Conservation (phyloP, 1,140 invertebrate species). For the Aphidius ervi region DNA sequence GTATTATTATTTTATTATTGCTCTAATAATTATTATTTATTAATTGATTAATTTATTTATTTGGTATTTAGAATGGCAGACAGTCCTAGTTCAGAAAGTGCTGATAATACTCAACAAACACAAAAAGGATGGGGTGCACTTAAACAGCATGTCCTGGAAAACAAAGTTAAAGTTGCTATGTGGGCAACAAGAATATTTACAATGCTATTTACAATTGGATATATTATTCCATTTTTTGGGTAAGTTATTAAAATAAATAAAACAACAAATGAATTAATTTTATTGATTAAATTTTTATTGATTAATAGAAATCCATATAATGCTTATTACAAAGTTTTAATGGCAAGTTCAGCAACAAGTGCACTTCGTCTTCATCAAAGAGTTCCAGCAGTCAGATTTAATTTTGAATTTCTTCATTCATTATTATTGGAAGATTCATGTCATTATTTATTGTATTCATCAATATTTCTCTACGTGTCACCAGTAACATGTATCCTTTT, state of each 20-base stretch:
- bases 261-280: background rate
- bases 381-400: conserved; percentile 75
- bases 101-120: conserved; percentile 24
- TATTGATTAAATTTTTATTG: background rate
- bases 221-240: conserved; percentile 86
- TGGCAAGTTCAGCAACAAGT: conserved; percentile 89
- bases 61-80: conserved; percentile 41
- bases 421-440: conserved; percentile 90
- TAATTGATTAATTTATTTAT: conserved; percentile 14
- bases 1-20: background rate
- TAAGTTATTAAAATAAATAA: conserved; percentile 52
- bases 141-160: conserved; percentile 68
- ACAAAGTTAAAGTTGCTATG: conserved; percentile 80
- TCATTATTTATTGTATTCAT: conserved; percentile 91
- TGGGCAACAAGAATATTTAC: conserved; percentile 80
- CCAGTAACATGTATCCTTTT: conserved; percentile 86
- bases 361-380: conserved; percentile 91
- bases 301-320: conserved; percentile 71
- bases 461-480: conserved; percentile 86
- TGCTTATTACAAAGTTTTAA: conserved; percentile 85
- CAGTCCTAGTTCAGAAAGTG: conserved; percentile 28
- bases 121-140: conserved; percentile 59
- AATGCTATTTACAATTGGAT: conserved; percentile 76
- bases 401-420: conserved; percentile 71
- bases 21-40: background rate